A percentile compares a stretch with the other conserved stretches of the same genome.
Conservation (phyloP, 2,888 invertebrate species). For the Rhamnusium bicolor region DNA sequence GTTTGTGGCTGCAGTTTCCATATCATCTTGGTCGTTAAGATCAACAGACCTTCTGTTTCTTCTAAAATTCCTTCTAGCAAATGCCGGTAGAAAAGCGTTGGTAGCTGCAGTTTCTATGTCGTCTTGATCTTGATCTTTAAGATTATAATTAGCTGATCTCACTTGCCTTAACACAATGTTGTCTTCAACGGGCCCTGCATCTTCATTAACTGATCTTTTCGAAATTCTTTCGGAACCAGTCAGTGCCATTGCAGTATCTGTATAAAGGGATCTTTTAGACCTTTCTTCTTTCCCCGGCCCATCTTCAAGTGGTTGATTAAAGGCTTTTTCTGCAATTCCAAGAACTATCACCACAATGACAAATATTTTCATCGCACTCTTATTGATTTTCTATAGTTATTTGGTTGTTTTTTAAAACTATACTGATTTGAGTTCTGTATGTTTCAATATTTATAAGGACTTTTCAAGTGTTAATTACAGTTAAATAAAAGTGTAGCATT, state of each 20-base stretch:
- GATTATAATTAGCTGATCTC: constrained; percentile 10
- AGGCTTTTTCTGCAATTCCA: constrained; percentile 26
- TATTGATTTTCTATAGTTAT: constrained; percentile 4
- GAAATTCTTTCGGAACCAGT: constrained; percentile 45
- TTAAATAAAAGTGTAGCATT: constrained; percentile 33
- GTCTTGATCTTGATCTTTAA: background rate
- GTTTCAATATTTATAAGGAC: constrained; percentile 37
- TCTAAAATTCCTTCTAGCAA: constrained; percentile 37
- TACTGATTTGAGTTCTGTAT: background rate
- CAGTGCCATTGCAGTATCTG: constrained; percentile 30
- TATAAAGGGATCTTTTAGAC: constrained; percentile 37
- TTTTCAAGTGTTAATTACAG: constrained; percentile 41
- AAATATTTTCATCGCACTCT: constrained; percentile 45
- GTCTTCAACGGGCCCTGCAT: background rate
- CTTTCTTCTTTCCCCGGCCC: constrained; percentile 30
- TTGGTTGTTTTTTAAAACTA: constrained; percentile 10
- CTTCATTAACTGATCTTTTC: constrained; percentile 37
- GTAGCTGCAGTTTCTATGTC: background rate
- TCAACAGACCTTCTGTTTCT: constrained; percentile 28
- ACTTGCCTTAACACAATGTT: background rate
- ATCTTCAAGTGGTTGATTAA: constrained; percentile 37
- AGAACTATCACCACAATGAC: constrained; percentile 37
- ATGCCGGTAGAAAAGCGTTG: constrained; percentile 33
- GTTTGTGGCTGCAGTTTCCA: constrained; percentile 21
- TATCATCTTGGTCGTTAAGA: constrained; percentile 1